Conservation (phyloP, 2,797 vertebrate genomes). For the Centropyge bicolor region DNA sequence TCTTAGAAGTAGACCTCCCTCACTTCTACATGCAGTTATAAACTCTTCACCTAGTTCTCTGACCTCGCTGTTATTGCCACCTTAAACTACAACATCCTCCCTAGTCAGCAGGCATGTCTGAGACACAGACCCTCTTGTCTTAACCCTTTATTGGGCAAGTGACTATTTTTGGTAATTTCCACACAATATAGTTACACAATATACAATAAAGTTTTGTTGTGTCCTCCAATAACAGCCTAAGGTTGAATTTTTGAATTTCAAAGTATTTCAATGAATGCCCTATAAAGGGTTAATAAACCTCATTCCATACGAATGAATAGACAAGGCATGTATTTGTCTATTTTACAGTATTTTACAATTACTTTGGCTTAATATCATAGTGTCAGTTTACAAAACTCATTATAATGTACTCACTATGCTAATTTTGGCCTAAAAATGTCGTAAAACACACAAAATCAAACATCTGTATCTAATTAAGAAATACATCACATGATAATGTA, state of each 20-base stretch:
- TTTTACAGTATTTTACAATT: not conserved
- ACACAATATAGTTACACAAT: too few relatives aligned
- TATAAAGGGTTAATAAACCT: too few relatives aligned
- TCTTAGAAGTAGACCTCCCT: not conserved
- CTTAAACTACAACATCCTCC: not conserved
- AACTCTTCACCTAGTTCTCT: not conserved
- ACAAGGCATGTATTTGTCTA: not conserved
- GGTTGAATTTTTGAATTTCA: too few relatives aligned
- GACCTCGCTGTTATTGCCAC: conserved; percentile 4
- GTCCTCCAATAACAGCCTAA: too few relatives aligned
- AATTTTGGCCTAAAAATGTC: not conserved
- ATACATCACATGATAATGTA: not conserved
- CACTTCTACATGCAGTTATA: not conserved
- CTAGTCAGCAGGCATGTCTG: not conserved
- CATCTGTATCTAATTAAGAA: too few relatives aligned
- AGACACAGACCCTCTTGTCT: not conserved
- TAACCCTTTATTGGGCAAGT: too few relatives aligned
- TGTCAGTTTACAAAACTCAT: not conserved
- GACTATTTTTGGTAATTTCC: too few relatives aligned
- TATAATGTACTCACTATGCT: too few relatives aligned
- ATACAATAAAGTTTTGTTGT: too few relatives aligned
- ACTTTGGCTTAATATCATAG: not conserved
- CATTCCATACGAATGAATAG: not conserved
- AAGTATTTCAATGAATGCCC: too few relatives aligned
- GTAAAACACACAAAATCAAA: not conserved